These are phyloP conservation scores for Tachysurus vachellii DNA, from an alignment of 2,113 vertebrate genomes.

Conservation along the genomic window DNA sequence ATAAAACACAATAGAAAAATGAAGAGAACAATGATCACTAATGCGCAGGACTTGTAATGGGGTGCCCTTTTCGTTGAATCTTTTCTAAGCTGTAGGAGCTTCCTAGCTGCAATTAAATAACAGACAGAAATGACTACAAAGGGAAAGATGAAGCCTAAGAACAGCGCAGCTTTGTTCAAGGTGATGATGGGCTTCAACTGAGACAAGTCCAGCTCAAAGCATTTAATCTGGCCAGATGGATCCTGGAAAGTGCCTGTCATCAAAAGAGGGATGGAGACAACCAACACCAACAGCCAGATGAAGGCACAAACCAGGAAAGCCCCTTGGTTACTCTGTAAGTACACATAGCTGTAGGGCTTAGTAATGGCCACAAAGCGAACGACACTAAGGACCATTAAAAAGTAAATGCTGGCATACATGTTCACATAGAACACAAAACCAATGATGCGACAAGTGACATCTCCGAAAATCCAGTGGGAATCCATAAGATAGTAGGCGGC, in stretches of 20 bases:
- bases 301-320: constrained; percentile 60
- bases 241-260: background rate
- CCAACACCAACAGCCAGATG: constrained; percentile 69
- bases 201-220: constrained; percentile 67
- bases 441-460: constrained; percentile 69
- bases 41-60: constrained; percentile 66
- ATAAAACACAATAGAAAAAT: constrained; percentile 77
- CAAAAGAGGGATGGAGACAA: constrained; percentile 58
- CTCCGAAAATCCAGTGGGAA: constrained; percentile 71
- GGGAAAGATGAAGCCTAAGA: constrained; percentile 70
- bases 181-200: background rate
- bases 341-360: constrained; percentile 61
- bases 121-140: constrained; percentile 70
- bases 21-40: constrained; percentile 70
- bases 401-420: constrained; percentile 82
- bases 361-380: constrained; percentile 72
- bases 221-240: constrained; percentile 23
- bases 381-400: constrained; percentile 72
- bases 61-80: background rate
- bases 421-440: constrained; percentile 76
- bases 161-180: constrained; percentile 68
- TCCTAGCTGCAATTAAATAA: constrained; percentile 69
- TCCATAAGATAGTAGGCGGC: constrained; percentile 70
- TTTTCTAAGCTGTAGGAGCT: constrained; percentile 57
- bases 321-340: constrained; percentile 52